Evolutionary conservation across 2,113 vertebrate species (phyloP), one percentile per base, ranked within the genome.

Genomic region (Syngnathoides biaculeatus): DNA sequence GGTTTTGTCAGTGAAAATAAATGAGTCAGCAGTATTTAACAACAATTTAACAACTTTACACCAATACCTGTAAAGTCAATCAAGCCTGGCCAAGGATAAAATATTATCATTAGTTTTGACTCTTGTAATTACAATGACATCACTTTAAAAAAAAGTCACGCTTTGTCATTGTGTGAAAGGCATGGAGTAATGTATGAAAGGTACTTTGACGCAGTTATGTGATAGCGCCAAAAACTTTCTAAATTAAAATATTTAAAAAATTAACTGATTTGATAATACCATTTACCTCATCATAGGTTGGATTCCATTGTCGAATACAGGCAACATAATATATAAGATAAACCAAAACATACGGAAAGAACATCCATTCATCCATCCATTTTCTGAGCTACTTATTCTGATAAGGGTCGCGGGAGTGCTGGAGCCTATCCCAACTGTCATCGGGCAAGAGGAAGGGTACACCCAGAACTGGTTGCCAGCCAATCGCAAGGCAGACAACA

Each of bases 11-110:
- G 7, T 26, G 2, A 45, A 43, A 62, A 62, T 62, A 26, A 62
- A 26, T 22, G 40, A 8, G 19, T 43, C 60, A 43, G 60, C 60
- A 62, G 60, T 62, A 15, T 26, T 62, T 43, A 26, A 62, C 24
- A 22, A 20, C 30, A 24, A 42, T 62, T 62, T 62, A 43, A 62
- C 40, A 40, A 43, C n/a, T 26, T 24, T 26, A 0, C 26, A 26
- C 39, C 8, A 43, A 62, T 24, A 15, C 2, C 40, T 11, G 43
- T 62, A 24, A 62, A 62, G 22, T 13, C 39, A 26, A 24, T 42
- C 60, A 62, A 40, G 60, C 39, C 12, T 26, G 6, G 39, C 39
- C 40, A 62, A 43, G 60, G 40, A 43, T 40, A 62, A 62, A 62
- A 62, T 45, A 7, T 30, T 19, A 8, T 30, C 26, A 17, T 30